Percentiles rank a stretch among this genome's conserved stretches.
Evolutionary conservation across 2,888 invertebrate species (phyloP).

Genomic region (Escarpia spicata): DNA sequence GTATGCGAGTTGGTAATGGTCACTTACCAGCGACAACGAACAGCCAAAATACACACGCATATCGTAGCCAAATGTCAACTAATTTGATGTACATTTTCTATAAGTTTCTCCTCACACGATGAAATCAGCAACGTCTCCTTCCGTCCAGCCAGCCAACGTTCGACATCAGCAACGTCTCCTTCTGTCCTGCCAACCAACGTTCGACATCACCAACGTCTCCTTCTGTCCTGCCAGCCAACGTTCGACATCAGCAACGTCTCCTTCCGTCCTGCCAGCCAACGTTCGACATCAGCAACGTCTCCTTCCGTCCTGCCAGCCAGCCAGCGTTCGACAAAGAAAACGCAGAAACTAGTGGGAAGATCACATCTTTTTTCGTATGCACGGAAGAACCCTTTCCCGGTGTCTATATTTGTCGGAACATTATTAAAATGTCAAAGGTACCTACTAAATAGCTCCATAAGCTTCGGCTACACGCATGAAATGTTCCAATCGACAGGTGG

Average conservation of each 20-base stretch:
- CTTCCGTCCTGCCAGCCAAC: not conserved
- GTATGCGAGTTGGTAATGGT: not conserved
- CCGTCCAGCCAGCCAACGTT: not conserved
- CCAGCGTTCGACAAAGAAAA: not conserved
- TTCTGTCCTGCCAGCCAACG: not conserved
- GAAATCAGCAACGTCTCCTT: not conserved
- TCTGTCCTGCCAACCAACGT: not conserved
- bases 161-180: not conserved
- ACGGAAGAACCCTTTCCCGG: not conserved
- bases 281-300: not conserved
- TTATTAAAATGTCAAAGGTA: not conserved
- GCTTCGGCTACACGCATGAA: not conserved
- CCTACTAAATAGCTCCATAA: not conserved
- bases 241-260: not conserved
- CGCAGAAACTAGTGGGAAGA: not conserved
- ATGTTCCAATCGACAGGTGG: not conserved
- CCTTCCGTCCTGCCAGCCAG: not conserved
- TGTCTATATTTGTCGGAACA: not conserved
- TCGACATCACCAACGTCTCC: not conserved
- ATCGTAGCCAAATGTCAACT: not conserved
- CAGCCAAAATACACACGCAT: not conserved
- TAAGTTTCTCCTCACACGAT: not conserved
- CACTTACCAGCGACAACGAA: not conserved
- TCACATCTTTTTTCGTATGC: not conserved
- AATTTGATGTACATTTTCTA: not conserved